Evolutionary conservation across 2,888 invertebrate genomes (phyloP), one percentile per base, ranked within the genome.

Genomic region (Drosophila melanosoma): DNA sequence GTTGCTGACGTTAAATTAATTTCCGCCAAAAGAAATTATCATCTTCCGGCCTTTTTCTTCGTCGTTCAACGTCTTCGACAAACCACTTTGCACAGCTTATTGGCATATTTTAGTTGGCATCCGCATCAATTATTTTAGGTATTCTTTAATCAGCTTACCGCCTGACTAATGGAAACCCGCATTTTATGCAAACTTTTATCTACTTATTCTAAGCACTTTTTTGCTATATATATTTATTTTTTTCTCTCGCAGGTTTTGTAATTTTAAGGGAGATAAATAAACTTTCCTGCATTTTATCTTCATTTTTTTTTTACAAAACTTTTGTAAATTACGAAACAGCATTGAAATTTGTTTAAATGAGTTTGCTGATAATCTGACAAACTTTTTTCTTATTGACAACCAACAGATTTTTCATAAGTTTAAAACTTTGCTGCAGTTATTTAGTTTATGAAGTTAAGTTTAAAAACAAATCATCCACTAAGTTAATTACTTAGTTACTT

Each of bases 1-100:
- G 80, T 68, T 36, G 82, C 73, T 80, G 88, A 87, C 89, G 83
- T 82, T 89, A 86, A 89, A 86, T 89, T 84, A 86, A 86, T 86
- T 89, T 89, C 82, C 85, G 76, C 72, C 61, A 66, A 77, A 45
- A 82, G 78, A 82, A 89, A 82, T 87, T 87, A 76, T 89, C 75
- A 81, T 79, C 73, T 54, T 63, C 66, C 57, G 59, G 29, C 29
- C 35, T 52, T 38, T 52, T 49, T 15, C 17, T 8, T 23, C 48
- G 8, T 2, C 38, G n/a, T 23, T 23, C 23, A 29, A 4, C 54
- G 23, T 38, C 36, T 51, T 32, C n/a, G 45, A 8, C 23, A 45
- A 54, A 40, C 32, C 20, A 32, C 64, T 59, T 54, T 65, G 42
- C 40, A 23, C 67, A 70, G 80, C 67, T 88, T 88, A 83, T 81